These are phyloP conservation scores for Passer montanus DNA, from an alignment of 2,113 vertebrate species.

Conservation along the genomic window DNA sequence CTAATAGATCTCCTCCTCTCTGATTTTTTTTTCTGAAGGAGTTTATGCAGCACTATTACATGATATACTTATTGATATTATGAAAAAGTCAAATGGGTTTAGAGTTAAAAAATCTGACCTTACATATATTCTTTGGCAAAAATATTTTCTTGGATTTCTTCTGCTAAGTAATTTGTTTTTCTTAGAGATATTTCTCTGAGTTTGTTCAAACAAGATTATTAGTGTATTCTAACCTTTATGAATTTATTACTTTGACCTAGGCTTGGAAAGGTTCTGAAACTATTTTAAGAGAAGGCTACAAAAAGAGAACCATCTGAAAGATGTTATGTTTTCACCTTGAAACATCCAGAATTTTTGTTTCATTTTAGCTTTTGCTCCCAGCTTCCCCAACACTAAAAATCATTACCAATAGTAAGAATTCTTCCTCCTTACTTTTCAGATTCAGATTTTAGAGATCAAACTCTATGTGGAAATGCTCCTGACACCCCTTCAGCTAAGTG, in stretches of 20 bases:
- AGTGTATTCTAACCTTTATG: neutral
- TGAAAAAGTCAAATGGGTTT: neutral
- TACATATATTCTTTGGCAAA: neutral
- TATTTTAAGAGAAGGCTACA: neutral
- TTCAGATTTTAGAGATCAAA: slow-evolving; percentile 75
- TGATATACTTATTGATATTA: neutral
- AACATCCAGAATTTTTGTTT: neutral
- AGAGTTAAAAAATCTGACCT: neutral
- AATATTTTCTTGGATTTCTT: neutral
- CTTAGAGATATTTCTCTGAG: neutral
- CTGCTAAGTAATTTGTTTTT: neutral
- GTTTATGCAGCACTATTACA: neutral
- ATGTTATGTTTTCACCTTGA: neutral
- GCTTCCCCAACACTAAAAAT: neutral
- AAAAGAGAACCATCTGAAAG: neutral
- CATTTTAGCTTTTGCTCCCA: neutral
- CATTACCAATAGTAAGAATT: neutral
- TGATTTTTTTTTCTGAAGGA: neutral
- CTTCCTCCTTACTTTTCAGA: slow-evolving; percentile 24
- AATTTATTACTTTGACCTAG: neutral
- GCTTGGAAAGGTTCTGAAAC: neutral
- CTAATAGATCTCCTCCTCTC: neutral
- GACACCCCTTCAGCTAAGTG: slow-evolving; percentile 36
- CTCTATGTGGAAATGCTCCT: neutral
- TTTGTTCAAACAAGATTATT: neutral